Evolutionary conservation across 2,113 vertebrate species (phyloP), one percentile per base, ranked within the genome.

Genomic region (Limanda limanda): DNA sequence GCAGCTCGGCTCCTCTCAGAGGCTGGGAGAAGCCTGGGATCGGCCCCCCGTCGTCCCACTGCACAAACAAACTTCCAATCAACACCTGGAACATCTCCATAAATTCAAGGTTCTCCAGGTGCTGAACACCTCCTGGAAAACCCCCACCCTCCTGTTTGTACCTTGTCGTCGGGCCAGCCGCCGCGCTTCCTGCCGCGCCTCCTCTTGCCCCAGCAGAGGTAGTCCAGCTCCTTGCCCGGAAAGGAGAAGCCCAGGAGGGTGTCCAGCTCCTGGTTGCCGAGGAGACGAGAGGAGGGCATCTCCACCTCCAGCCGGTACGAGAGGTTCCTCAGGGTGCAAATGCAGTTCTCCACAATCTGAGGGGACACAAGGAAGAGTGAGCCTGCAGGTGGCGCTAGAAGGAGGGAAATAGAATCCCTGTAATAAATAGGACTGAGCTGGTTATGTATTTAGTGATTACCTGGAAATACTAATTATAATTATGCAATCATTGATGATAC

Each of bases 261-360:
- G 88, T 98, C 96, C 84, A 98, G 76, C 72, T 99, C 97, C 59
- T 96, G 97, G 74, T 95, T 95, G 27, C 96, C 96, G 0, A 98
- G 94, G 84, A 98, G 93, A 45, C 97, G 96, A 0, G 97, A 97
- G 81, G 98, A 98, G 24, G 98, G 97, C 89, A 99, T 97, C 92
- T 99, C 98, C 83, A 99, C 94, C 78, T 99, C 98, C 73, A 99
- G 91, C 14, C 98, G 97, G 90, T 99, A 99, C 0, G 98, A 99
- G 56, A 99, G 95, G 94, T 99, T 99, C 86, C 97, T 96, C 94
- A 99, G 90, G 40, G 97, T 98, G 82, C 98, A 99, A 55, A 98
- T 97, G 2, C 98, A 98, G 80, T 99, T 99, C 91, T 99, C 98
- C 87, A 99, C 98, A 0, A 98, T 98, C 98, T 99, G 75, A 76